phyloP scores from a whole-genome alignment of 2,888 invertebrate genomes.

The Cheiracanthium punctorium region DNA sequence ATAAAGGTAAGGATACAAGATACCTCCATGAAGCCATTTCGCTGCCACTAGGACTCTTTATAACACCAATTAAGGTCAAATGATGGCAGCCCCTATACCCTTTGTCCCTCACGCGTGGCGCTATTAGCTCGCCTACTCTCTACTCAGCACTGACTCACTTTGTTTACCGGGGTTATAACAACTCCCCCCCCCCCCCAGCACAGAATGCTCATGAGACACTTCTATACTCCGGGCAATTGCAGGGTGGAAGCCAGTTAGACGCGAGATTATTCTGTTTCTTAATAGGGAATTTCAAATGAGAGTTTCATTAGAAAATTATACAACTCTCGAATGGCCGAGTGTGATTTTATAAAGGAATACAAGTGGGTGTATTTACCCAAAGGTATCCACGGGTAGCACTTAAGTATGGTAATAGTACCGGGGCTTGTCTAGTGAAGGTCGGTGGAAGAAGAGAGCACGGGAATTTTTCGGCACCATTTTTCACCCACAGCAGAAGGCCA shows the following conservation, averaged over 20 bases:
- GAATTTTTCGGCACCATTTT: not conserved
- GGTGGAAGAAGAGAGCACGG: not conserved
- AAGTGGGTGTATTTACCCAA: slow-evolving; percentile 21
- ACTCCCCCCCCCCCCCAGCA: too few species aligned
- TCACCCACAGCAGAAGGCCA: not conserved
- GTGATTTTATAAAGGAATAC: not conserved
- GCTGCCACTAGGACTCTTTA: slow-evolving; percentile 12
- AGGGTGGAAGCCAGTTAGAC: not conserved
- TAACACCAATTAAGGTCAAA: slow-evolving; percentile 60
- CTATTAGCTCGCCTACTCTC: slow-evolving; percentile 48
- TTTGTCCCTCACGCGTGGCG: slow-evolving; percentile 33
- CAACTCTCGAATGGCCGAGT: not conserved
- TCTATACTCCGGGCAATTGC: not conserved
- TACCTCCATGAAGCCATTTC: slow-evolving; percentile 15
- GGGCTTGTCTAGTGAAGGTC: not conserved
- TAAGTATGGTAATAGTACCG: not conserved
- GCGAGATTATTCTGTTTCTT: not conserved
- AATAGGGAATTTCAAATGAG: slow-evolving; percentile 42
- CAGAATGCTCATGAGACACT: slow-evolving; percentile 17
- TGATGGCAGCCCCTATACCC: slow-evolving; percentile 31
- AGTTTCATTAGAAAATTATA: slow-evolving; percentile 54
- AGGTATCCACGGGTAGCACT: not conserved
- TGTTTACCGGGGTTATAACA: not conserved
- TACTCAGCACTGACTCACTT: not conserved
- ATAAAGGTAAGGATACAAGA: too few species aligned